Conservation (phyloP, 2,888 invertebrate genomes). For the Dolomedes plantarius region DNA sequence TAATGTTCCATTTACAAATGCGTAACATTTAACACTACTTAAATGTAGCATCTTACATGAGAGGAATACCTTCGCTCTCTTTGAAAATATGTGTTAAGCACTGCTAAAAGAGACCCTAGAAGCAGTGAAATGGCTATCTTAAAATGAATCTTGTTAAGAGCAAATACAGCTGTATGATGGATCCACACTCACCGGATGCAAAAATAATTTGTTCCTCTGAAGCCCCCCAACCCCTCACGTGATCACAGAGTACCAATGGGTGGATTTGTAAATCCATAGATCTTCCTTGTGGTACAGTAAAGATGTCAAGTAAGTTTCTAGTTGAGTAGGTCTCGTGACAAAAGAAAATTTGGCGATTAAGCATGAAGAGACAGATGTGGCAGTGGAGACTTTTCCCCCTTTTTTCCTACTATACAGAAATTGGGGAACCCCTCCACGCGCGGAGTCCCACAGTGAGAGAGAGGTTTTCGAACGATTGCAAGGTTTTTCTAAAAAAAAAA, state of each 20-base stretch:
- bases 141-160: constrained; percentile 11
- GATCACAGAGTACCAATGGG: constrained; percentile 60
- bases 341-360: constrained; percentile 66
- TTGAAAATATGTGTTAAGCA: not conserved
- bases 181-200: constrained; percentile 48
- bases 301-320: constrained; percentile 66
- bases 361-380: constrained; percentile 60
- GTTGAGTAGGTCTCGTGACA: constrained; percentile 51
- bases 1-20: too few relatives aligned
- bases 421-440: not conserved
- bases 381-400: constrained; percentile 1
- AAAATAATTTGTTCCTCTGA: constrained; percentile 64
- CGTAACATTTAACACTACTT: too few relatives aligned
- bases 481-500: not conserved
- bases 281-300: constrained; percentile 51
- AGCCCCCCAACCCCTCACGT: constrained; percentile 60
- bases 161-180: constrained; percentile 8
- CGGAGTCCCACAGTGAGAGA: too few relatives aligned
- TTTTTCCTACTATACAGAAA: constrained; percentile 8
- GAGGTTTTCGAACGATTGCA: too few relatives aligned
- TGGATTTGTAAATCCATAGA: constrained; percentile 66
- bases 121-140: not conserved
- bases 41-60: too few relatives aligned
- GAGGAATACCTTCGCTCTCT: constrained; percentile 1
- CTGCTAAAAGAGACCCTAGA: not conserved